Base-by-base conservation (phyloP, 2,113 vertebrate species). In the Proteles cristata region DNA sequence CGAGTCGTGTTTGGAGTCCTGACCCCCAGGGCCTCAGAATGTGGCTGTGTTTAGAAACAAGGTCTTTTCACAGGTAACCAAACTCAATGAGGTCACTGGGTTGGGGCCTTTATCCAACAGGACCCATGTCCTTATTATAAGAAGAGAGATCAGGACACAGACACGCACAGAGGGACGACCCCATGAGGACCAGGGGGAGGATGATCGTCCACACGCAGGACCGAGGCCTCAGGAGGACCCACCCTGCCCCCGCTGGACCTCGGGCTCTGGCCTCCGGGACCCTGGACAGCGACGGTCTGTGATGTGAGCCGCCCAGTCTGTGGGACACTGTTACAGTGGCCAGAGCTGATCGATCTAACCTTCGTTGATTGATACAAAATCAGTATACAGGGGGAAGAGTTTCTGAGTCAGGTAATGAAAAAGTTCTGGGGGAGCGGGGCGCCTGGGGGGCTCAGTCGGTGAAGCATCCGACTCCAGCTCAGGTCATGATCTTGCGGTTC, bases 1-100 rank as follows among this genome's bases (percentile, higher is more conserved):
- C 11, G 17, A 2, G 0, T 1, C 43, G 6, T 7, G 0, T 0
- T 0, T 31, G 4, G 26, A 5, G 77, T 28, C 28, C 8, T 12
- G n/a, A 5, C 26, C 9, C 23, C 28, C 66, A 23, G 48, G 4
- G 7, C 25, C 10, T 5, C 15, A 21, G 19, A 53, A 45, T 1
- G 73, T 4, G 28, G 11, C 63, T 28, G 2, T n/a, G 0, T 48
- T 23, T 28, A 58, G 79, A 79, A 25, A 23, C 0, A 2, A 66
- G 58, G 12, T 12, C 61, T 53, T 33, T 43, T 69, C 12, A 43
- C 17, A 71, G 0, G 7, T 7, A 66, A 5, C 5, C 1, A 25
- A 5, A 50, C 17, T n/a, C 48, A 10, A 31, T 25, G n/a, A 10
- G 35, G 43, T 3, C 35, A 23, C 5, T 1, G 71, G n/a, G 14